Conservation (phyloP, 2,113 vertebrate species). For the Acinonyx jubatus region DNA sequence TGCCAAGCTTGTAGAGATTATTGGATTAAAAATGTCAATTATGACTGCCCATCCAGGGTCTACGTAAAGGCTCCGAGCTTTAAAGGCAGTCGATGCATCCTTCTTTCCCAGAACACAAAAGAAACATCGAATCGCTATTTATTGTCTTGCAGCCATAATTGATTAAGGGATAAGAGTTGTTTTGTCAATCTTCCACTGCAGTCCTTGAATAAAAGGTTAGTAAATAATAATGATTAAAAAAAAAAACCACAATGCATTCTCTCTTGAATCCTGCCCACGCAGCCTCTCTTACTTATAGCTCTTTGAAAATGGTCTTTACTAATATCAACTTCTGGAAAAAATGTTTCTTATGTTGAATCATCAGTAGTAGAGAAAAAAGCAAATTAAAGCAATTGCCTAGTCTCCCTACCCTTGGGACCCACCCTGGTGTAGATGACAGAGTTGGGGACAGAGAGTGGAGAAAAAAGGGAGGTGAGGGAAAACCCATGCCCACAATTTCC, state of each 20-base stretch:
- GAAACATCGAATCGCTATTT: background rate
- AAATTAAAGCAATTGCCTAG: conserved; percentile 77
- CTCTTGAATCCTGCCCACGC: conserved; percentile 26
- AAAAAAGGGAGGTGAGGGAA: conserved; percentile 9
- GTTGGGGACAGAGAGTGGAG: background rate
- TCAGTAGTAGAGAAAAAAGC: conserved; percentile 74
- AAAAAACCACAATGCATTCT: background rate
- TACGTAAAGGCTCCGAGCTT: background rate
- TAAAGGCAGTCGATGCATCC: background rate
- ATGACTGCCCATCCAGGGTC: background rate
- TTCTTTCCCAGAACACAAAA: background rate
- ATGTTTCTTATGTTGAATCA: conserved; percentile 68
- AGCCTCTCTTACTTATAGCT: background rate
- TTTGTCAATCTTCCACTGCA: conserved; percentile 68
- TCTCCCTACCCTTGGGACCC: background rate
- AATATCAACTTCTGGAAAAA: conserved; percentile 3
- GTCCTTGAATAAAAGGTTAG: conserved; percentile 54
- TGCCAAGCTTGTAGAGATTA: background rate
- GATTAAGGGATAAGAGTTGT: conserved; percentile 68
- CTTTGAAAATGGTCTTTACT: conserved; percentile 80
- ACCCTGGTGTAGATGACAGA: background rate
- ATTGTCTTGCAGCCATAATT: conserved; percentile 69
- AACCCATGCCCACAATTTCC: background rate
- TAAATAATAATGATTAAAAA: conserved; percentile 55
- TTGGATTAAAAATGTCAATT: conserved; percentile 28